Conservation (phyloP, 2,797 vertebrate species). For the Halcyon chelicuti region DNA sequence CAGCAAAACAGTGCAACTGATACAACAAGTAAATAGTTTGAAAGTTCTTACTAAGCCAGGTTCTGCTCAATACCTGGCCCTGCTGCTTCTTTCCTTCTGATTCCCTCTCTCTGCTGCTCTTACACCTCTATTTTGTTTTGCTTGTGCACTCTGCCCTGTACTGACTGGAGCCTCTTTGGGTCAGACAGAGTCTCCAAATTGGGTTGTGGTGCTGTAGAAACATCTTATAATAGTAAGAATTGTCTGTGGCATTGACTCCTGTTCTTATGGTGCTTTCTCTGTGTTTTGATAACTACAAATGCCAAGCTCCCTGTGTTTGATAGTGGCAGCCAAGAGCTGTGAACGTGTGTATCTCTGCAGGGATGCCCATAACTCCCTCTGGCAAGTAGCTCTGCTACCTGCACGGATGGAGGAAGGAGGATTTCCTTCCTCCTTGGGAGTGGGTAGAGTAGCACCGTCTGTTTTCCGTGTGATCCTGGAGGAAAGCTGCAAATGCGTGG, state of each 20-base stretch:
- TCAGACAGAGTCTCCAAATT: not conserved
- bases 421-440: not conserved
- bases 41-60: not conserved
- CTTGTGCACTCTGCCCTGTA: not conserved
- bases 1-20: not conserved
- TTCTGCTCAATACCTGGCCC: not conserved
- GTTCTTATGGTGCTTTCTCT: rapidly evolving
- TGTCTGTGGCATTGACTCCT: not conserved
- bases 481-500: rapidly evolving
- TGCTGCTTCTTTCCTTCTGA: not conserved
- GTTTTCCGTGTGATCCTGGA: not conserved
- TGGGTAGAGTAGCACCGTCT: not conserved
- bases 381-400: not conserved
- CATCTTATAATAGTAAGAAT: rapidly evolving
- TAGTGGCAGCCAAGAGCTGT: not conserved
- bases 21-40: not conserved
- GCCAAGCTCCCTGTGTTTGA: not conserved
- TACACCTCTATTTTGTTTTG: too few relatives aligned
- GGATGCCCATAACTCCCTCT: rapidly evolving
- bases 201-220: not conserved
- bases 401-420: not conserved
- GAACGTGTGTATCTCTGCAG: rapidly evolving
- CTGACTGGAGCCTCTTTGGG: not conserved
- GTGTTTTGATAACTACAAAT: rapidly evolving
- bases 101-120: not conserved